Base-by-base conservation (phyloP, 2,888 invertebrate species). In the Eilema caniola region DNA sequence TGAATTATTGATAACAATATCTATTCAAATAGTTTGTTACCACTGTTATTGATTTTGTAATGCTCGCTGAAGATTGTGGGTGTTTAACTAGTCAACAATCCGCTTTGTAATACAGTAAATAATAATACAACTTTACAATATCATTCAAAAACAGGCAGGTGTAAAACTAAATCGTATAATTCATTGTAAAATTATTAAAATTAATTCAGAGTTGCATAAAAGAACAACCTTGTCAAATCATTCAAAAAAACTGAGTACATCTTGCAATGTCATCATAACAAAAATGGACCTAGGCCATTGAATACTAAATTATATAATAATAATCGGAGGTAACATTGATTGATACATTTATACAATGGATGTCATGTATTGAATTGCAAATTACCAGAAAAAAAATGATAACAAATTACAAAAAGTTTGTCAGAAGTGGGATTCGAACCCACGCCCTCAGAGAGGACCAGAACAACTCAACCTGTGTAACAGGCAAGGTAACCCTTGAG, bases 361-460 rank as follows among this genome's bases (percentile, higher is more conserved):
- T 53, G 53, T n/a, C 47, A 16, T 14, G 16, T 20, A 7, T 20
- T 47, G 20, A 47, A 57, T 24, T 28, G 24, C 14, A 67, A 73
- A 76, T 66, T 60, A 31, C 31, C 12, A 47, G 73, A 74, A 69
- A 80, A 82, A 80, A 8, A 20, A 20, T n/a, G n/a, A 16, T 20
- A 20, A 47, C 0, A 8, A n/a, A 66, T 24, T 4, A 28, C 83
- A 92, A 96, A 93, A 95, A 87, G 76, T 90, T 90, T 97, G 96
- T 96, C 96, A 97, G 97, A 96, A 97, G 97, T 97, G 97, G 97
- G 97, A 97, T 97, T 97, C 96, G 97, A 97, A 97, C 97, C 97
- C 97, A 97, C 97, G 97, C 97, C 97, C 96, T 96, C 96, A 97
- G 96, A 96, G 96, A 96, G 96, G 97, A 97, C 97, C 97, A 95